Evolutionary conservation across 2,797 vertebrate species (phyloP).

Genomic region (Limosa lapponica): DNA sequence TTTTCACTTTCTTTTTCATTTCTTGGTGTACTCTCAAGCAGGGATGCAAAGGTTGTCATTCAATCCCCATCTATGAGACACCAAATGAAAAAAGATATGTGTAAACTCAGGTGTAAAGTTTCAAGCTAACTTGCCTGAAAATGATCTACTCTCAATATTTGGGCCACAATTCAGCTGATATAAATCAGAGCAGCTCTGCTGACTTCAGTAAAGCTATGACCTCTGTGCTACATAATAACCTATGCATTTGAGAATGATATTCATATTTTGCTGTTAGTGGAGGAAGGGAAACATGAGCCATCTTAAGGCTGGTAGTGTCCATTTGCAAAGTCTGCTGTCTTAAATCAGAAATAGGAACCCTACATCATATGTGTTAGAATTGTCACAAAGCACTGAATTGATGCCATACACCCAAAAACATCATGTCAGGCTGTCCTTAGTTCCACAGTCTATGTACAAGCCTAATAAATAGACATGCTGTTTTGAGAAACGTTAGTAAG

Average conservation of each 20-base stretch:
- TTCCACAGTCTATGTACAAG: neutral
- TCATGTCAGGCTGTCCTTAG: neutral
- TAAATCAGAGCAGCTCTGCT: neutral
- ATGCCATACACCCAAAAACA: neutral
- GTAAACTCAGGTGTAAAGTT: neutral
- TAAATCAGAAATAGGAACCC: neutral
- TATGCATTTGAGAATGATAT: neutral
- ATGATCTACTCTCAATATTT: neutral
- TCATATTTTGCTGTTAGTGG: neutral
- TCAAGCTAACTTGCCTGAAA: neutral
- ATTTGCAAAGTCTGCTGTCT: neutral
- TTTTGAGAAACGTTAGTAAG: neutral
- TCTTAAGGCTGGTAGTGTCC: neutral
- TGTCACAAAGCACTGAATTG: neutral
- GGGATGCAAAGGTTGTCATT: neutral
- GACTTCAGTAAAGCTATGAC: neutral
- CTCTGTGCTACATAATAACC: neutral
- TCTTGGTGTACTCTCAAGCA: neutral
- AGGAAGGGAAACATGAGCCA: neutral
- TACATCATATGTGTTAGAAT: neutral
- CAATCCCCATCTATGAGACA: neutral
- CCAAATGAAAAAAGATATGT: accelerated
- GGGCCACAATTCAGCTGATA: neutral
- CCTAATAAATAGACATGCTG: neutral
- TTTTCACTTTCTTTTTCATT: neutral